Conservation (phyloP, 2,113 vertebrate species). For the Ramphastos sulfuratus region DNA sequence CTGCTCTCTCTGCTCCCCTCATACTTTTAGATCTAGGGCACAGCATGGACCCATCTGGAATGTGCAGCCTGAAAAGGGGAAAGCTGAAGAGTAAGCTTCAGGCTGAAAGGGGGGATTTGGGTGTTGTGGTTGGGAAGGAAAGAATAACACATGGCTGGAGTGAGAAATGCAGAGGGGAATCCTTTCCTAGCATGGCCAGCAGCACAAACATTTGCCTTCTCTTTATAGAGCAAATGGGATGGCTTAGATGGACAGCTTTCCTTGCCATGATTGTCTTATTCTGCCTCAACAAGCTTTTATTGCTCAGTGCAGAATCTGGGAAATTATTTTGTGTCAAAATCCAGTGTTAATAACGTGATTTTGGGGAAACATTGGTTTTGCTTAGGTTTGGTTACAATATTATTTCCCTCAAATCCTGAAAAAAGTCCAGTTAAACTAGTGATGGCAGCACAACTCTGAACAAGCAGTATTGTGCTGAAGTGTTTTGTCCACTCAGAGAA, state of each 20-base stretch:
- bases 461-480: background rate
- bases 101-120: background rate
- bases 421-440: background rate
- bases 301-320: background rate
- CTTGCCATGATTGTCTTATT: background rate
- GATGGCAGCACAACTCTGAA: background rate
- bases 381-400: background rate
- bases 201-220: background rate
- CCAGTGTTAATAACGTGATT: accelerated
- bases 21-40: background rate
- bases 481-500: background rate
- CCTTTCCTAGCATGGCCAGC: background rate
- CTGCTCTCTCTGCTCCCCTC: background rate
- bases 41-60: background rate
- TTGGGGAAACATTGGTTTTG: background rate
- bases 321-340: background rate
- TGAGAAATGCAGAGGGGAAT: background rate
- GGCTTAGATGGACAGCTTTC: background rate
- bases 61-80: background rate
- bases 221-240: background rate
- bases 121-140: background rate
- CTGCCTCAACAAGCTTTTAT: background rate
- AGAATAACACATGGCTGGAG: background rate
- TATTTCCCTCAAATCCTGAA: background rate
- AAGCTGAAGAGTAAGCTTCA: background rate